Base-by-base conservation (phyloP, 2,888 invertebrate genomes). In the Pachliopta kotzebuea region DNA sequence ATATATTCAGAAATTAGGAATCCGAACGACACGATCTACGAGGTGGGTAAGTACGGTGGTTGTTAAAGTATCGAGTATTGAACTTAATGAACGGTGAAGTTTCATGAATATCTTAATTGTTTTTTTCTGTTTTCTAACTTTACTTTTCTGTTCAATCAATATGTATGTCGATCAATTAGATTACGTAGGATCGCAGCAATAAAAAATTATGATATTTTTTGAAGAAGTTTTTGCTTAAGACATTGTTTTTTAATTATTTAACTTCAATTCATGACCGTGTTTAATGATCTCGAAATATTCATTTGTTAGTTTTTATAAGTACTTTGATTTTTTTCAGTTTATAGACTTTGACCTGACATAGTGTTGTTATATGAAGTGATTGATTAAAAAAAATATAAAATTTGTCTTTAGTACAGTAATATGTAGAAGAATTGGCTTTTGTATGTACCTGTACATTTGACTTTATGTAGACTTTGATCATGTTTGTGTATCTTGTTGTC, bases 271-370 rank as follows among this genome's bases (percentile, higher is more conserved):
- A 45, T 45, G 0, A 18, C 18, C n/a, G n/a, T n/a, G 18, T 3
- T 14, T 37, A 14, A 37, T 37, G 11, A 37, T 4, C 26, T 78
- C 74, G 77, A 80, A 80, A 83, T 83, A 78, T 81, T 83, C 75
- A 77, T 77, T 78, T 81, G 80, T 82, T 77, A 75, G 79, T 83
- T 86, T 86, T 86, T 82, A 74, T 76, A 67, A 67, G 71, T 74
- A 74, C 76, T 78, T 73, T 67, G 76, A 70, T 74, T 78, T 67
- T 70, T 84, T 86, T 85, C 83, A 81, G 83, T 86, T 81, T 78
- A 77, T 75, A 84, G 83, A 83, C 87, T 88, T 87, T 86, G 88
- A 77, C 80, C 81, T 70, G 79, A 76, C 86, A 87, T 88, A 87
- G 86, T 88, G 87, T 85, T 81, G 73, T 70, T 54, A 72, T 81